These are phyloP conservation scores for Pteronotus mesoamericanus DNA, from an alignment of 2,797 vertebrate species.

Conservation along the genomic window DNA sequence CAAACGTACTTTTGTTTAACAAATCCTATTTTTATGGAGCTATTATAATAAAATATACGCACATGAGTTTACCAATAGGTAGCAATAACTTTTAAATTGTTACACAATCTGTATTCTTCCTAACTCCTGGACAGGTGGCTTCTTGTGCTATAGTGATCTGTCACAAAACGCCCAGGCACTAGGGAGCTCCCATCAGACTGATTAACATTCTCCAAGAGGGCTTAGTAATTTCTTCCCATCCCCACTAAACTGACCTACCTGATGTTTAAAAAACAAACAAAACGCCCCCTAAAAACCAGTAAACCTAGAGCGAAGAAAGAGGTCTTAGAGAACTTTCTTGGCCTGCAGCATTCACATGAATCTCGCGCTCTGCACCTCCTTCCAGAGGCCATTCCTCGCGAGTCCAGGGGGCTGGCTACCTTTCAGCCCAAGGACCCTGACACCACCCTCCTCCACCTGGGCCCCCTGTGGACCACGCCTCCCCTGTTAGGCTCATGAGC, in stretches of 20 bases:
- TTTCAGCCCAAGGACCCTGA: accelerated
- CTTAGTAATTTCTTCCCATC: background rate
- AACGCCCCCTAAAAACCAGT: background rate
- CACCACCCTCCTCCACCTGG: slow-evolving; percentile 47
- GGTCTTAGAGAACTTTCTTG: background rate
- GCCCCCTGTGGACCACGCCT: background rate
- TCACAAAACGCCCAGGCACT: background rate
- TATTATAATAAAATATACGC: background rate
- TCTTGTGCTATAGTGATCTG: background rate
- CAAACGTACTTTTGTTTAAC: background rate
- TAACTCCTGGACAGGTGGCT: background rate
- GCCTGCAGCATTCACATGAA: background rate
- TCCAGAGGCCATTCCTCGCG: accelerated
- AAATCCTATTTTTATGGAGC: background rate
- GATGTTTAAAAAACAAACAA: background rate
- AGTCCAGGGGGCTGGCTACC: accelerated
- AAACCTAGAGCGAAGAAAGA: background rate
- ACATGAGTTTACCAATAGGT: background rate
- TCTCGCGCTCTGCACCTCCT: accelerated
- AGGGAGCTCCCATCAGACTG: background rate
- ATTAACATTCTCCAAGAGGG: background rate
- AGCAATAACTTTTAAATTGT: background rate
- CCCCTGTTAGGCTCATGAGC: background rate
- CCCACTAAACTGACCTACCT: background rate
- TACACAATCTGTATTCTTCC: background rate